phyloP scores from a whole-genome alignment of 1,140 invertebrate species.

The Cyclina sinensis region DNA sequence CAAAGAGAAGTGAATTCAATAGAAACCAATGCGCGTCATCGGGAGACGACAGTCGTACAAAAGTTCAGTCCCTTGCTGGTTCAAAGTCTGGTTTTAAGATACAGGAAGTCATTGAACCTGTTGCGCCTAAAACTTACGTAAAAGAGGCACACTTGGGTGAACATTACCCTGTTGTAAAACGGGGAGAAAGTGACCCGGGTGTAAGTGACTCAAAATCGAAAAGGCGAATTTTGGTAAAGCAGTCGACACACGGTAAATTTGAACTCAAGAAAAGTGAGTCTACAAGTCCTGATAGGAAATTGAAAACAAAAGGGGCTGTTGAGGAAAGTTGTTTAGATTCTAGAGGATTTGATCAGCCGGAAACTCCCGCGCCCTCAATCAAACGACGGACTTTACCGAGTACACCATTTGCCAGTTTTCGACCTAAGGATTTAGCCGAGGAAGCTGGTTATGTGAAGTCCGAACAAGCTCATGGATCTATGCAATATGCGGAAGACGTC shows the following conservation, averaged over 20 bases:
- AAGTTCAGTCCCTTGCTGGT: neutral
- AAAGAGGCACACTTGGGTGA: neutral
- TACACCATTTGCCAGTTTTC: neutral
- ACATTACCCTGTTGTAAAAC: neutral
- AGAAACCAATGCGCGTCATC: neutral
- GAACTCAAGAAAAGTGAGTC: neutral
- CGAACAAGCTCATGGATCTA: neutral
- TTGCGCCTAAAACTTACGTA: neutral
- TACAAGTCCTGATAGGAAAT: neutral
- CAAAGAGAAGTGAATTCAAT: neutral
- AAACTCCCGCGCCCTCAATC: neutral
- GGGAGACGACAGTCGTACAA: neutral
- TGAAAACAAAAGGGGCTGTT: too few species aligned
- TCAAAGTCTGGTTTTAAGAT: neutral
- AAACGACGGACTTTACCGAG: neutral
- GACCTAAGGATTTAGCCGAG: neutral
- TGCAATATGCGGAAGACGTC: neutral
- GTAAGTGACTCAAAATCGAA: neutral
- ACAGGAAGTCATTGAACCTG: neutral
- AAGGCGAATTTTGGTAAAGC: neutral
- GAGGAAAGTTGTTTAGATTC: neutral
- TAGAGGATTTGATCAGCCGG: neutral
- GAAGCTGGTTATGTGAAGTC: neutral
- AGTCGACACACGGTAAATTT: conserved; percentile 23
- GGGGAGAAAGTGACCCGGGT: neutral